phyloP scores from a whole-genome alignment of 2,113 vertebrate genomes.

The Anas platyrhynchos region DNA sequence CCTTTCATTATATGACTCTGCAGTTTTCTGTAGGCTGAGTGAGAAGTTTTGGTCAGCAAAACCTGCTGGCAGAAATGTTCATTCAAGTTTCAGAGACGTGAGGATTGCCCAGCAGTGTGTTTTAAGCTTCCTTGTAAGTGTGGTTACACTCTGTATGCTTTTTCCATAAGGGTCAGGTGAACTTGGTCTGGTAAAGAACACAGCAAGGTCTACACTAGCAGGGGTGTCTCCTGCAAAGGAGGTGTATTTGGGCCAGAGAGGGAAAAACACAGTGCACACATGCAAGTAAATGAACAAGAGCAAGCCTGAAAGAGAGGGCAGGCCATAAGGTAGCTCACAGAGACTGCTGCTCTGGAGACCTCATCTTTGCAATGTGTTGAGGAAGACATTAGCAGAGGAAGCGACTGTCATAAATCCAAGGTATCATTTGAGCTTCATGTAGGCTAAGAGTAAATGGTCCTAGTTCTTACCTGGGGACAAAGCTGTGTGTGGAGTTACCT shows the following conservation, averaged over 20 bases:
- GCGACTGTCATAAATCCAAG: not conserved
- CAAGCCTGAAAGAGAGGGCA: not conserved
- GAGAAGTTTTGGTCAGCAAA: not conserved
- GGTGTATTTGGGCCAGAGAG: not conserved
- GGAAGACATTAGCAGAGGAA: not conserved
- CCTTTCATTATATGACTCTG: not conserved
- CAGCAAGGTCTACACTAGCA: not conserved
- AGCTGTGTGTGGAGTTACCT: not conserved
- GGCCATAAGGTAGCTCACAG: not conserved
- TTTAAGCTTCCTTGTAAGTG: not conserved
- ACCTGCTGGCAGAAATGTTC: not conserved
- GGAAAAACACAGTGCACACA: not conserved
- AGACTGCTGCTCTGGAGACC: not conserved
- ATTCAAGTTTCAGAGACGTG: not conserved
- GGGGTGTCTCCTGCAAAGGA: not conserved
- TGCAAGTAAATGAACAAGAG: not conserved
- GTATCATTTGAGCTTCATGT: not conserved
- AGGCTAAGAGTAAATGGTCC: not conserved
- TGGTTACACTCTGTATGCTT: fast-evolving
- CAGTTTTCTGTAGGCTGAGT: not conserved
- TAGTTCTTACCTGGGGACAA: not conserved
- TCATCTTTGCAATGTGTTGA: fast-evolving
- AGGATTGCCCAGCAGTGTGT: not conserved
- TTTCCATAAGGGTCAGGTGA: not conserved
- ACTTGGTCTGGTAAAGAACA: not conserved